phyloP scores from a whole-genome alignment of 2,113 vertebrate genomes.

The Leucoraja erinaceus region DNA sequence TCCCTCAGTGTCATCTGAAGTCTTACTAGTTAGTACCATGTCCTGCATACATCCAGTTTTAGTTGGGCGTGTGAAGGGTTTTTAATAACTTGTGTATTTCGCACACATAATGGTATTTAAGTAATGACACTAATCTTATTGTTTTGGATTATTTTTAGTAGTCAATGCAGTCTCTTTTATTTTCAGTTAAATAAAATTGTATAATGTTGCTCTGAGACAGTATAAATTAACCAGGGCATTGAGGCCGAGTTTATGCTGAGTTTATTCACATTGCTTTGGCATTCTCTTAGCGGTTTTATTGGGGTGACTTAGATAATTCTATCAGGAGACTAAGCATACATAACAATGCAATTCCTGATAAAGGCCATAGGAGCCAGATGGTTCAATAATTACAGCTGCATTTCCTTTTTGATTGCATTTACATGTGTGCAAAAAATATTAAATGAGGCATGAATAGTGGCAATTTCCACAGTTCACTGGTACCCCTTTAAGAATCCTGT shows the following conservation, averaged over 20 bases:
- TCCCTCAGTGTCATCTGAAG: too few relatives aligned
- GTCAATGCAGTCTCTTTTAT: neutral
- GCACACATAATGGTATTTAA: neutral
- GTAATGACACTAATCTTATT: neutral
- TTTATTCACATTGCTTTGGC: neutral
- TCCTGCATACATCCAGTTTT: neutral
- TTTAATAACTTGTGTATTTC: neutral
- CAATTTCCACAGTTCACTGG: neutral
- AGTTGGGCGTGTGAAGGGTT: neutral
- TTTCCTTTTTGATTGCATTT: neutral
- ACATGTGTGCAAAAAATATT: neutral
- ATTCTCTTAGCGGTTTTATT: neutral
- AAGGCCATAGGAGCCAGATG: neutral
- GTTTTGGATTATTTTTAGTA: neutral
- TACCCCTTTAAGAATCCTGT: neutral
- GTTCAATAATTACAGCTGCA: neutral
- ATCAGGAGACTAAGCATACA: neutral
- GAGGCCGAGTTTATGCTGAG: neutral
- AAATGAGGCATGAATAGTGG: neutral
- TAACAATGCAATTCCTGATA: neutral
- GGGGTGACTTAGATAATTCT: neutral
- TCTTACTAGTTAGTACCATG: too few relatives aligned
- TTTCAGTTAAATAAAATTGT: neutral
- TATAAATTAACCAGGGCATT: neutral
- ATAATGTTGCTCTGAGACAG: neutral